A percentile compares a stretch with the other conserved stretches of the same genome.
Conservation (phyloP, 2,888 invertebrate genomes). For the Luperina testacea region DNA sequence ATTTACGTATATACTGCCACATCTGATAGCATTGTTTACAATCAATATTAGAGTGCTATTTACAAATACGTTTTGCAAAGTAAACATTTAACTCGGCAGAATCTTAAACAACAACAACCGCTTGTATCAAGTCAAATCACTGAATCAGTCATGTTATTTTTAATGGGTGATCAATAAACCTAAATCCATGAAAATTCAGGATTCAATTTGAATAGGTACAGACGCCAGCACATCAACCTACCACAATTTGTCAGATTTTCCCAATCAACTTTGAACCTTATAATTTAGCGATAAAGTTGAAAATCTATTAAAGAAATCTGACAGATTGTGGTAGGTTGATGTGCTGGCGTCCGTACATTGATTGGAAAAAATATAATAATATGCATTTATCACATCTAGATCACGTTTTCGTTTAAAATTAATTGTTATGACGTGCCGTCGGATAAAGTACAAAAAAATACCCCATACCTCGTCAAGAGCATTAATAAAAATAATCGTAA, state of each 20-base stretch:
- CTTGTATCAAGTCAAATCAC: conserved; percentile 17
- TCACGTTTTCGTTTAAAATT: conserved; percentile 11
- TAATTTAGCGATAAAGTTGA: too few species aligned
- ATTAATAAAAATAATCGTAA: conserved; percentile 56
- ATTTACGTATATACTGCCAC: conserved; percentile 33
- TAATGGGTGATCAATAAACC: neutral
- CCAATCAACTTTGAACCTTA: too few species aligned
- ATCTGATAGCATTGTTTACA: conserved; percentile 49
- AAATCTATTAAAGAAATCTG: too few species aligned
- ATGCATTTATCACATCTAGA: conserved; percentile 1
- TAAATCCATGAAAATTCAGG: neutral
- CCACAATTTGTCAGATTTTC: too few species aligned
- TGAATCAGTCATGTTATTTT: conserved; percentile 12
- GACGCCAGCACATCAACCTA: too few species aligned
- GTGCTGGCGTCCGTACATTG: neutral
- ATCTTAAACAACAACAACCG: conserved; percentile 45
- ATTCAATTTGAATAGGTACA: neutral
- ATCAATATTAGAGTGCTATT: conserved; percentile 58
- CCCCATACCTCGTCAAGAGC: conserved; percentile 25
- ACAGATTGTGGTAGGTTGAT: too few species aligned
- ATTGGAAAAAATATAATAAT: conserved; percentile 14
- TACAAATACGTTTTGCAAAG: conserved; percentile 45
- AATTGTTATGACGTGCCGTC: conserved; percentile 16
- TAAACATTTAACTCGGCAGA: conserved; percentile 43
- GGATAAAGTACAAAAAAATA: conserved; percentile 24